Evolutionary conservation across 2,888 invertebrate genomes (phyloP).

Genomic region (Junonia oenone): DNA sequence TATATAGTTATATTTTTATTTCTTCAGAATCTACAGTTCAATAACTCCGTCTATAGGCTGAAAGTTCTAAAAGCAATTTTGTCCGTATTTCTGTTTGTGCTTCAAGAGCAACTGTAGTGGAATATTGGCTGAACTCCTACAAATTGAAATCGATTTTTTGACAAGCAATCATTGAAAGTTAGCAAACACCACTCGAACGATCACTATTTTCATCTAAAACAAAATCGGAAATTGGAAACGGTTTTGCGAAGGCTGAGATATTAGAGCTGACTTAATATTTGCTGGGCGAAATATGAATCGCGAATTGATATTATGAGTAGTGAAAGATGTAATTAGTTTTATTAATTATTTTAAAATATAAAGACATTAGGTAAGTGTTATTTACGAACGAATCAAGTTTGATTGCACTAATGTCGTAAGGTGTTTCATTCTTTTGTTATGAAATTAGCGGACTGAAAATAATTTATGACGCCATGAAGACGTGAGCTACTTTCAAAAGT

Average conservation of each 20-base stretch:
- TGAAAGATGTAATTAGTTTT: no score
- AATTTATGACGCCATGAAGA: no score
- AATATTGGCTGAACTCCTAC: constrained; percentile 1
- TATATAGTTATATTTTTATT: background rate
- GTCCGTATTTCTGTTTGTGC: constrained; percentile 14
- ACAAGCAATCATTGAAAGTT: constrained; percentile 3
- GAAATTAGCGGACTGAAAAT: no score
- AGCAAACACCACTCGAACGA: background rate
- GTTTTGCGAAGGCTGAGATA: background rate
- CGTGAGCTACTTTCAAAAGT: no score
- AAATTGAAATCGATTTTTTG: constrained; percentile 8
- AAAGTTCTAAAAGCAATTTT: constrained; percentile 12
- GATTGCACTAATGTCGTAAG: no score
- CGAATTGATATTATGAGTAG: no score
- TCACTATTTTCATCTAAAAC: background rate
- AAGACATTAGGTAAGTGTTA: no score
- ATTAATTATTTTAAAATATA: no score
- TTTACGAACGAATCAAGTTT: no score
- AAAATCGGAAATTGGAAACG: background rate
- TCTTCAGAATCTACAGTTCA: background rate
- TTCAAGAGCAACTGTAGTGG: constrained; percentile 13
- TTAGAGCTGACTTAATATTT: background rate
- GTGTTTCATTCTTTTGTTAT: no score
- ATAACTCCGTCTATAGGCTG: background rate
- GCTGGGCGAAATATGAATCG: background rate